Conservation (phyloP, 2,113 vertebrate genomes). For the Galemys pyrenaicus region DNA sequence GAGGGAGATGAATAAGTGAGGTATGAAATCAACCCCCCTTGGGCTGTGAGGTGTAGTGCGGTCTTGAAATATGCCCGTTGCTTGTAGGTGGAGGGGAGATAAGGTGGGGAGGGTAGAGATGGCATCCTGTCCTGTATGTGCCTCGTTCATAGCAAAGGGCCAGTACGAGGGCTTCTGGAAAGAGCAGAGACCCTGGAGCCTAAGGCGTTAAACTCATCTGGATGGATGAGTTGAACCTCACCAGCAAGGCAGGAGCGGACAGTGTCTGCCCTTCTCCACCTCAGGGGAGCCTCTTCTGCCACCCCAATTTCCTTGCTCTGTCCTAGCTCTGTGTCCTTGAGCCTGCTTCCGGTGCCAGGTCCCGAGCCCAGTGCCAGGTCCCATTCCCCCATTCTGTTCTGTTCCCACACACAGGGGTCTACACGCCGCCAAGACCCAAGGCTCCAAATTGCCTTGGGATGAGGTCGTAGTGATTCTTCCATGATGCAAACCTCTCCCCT, state of each 20-base stretch:
- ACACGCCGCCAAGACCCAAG: neutral
- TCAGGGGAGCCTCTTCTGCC: no score
- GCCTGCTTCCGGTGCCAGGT: neutral
- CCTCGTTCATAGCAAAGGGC: neutral
- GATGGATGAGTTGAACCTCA: neutral
- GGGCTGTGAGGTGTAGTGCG: neutral
- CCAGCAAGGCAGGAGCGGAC: neutral
- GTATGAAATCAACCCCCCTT: conserved; percentile 4
- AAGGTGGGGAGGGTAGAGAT: neutral
- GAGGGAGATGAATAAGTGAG: neutral
- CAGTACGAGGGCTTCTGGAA: neutral
- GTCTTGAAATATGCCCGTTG: neutral
- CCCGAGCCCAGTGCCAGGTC: neutral
- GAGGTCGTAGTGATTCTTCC: neutral
- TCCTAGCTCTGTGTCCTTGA: neutral
- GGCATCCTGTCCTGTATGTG: neutral
- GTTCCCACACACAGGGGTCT: neutral
- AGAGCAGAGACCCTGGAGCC: neutral
- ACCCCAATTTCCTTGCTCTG: neutral
- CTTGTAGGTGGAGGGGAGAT: neutral
- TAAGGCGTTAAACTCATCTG: neutral
- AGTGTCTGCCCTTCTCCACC: no score
- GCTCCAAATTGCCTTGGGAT: neutral
- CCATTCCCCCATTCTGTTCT: accelerated
- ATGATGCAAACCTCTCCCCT: neutral